A percentile compares a stretch with the other conserved stretches of the same genome.
These are phyloP conservation scores for Vireo altiloquus DNA, from an alignment of 2,113 vertebrate species.

Conservation along the genomic window DNA sequence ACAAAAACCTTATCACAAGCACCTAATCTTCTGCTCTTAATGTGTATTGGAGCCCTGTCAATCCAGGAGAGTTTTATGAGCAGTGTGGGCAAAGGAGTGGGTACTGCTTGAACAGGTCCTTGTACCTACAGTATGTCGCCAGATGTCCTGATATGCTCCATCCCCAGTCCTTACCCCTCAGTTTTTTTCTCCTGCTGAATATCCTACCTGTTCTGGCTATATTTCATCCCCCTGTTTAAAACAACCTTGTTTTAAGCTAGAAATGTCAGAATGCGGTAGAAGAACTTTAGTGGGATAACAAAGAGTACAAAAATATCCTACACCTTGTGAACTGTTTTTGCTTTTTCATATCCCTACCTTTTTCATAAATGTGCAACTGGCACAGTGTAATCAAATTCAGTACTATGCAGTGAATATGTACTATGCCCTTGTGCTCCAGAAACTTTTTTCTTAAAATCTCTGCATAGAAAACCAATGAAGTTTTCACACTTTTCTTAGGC, in stretches of 20 bases:
- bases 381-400: background rate
- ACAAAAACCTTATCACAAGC: background rate
- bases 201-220: background rate
- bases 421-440: background rate
- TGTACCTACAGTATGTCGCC: background rate
- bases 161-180: background rate
- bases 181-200: background rate
- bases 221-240: background rate
- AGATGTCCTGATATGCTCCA: background rate
- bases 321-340: background rate
- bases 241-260: background rate
- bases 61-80: background rate
- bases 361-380: background rate
- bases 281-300: background rate
- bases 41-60: background rate
- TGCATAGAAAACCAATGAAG: background rate
- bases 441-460: background rate
- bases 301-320: background rate
- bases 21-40: background rate
- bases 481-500: background rate
- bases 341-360: background rate
- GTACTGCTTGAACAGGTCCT: background rate
- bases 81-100: background rate
- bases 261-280: background rate
- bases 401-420: background rate